Evolutionary conservation across 2,888 invertebrate species (phyloP), one percentile per base, ranked within the genome.

Genomic region (Scaptomyza cyrtandrae): DNA sequence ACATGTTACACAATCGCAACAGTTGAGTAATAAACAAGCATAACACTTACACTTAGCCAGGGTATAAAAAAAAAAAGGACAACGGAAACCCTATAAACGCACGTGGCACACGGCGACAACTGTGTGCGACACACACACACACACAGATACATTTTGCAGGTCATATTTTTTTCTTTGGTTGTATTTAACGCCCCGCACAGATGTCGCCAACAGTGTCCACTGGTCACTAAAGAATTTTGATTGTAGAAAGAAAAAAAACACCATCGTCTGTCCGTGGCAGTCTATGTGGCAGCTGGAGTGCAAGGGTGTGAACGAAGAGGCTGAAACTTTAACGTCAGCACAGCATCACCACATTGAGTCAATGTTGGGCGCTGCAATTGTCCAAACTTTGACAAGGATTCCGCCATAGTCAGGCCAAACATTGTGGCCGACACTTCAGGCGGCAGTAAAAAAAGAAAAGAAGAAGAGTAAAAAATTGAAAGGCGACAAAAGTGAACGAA

Each of bases 351-450:
- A 77, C 61, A 24, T 24, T 67, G 66, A 24, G 2, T 24, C 24
- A 24, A 61, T 70, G 73, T 29, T 62, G 35, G 62, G 56, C 61
- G n/a, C 56, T 72, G 72, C 68, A 69, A 59, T 70, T 70, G 54
- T 59, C 62, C 33, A 72, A 59, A 58, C 65, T 71, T 78, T 79
- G 79, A 76, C 76, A 71, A 59, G 70, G 60, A 63, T 60, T 6
- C 65, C 44, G 14, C 71, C 48, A 44, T 27, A 33, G 58, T 29
- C 46, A 31, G 57, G n/a, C 29, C 50, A 16, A 57, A 55, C 31
- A 41, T 35, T 71, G 55, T 44, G 54, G 19, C 33, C 6, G 29
- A 29, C 6, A 29, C 29, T 29, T 6, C 7, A 29, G 7, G 29
- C 29, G 7, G 5, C 29, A 29, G 5, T 7, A 29, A 29, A 60